Conservation (phyloP, 2,888 invertebrate species). For the Drosophila heteroneura region DNA sequence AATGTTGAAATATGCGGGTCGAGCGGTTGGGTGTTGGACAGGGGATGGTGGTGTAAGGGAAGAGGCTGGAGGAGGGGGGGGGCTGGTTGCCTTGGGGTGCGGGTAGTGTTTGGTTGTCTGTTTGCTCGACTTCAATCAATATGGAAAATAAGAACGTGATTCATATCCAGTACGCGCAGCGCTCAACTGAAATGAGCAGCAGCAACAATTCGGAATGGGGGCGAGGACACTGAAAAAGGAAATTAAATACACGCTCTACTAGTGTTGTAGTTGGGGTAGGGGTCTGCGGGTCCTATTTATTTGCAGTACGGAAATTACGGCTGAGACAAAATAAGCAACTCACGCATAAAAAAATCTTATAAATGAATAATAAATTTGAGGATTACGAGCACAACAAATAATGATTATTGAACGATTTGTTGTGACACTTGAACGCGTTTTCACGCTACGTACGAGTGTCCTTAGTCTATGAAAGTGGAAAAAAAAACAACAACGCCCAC, state of each 20-base stretch:
- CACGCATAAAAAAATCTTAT: constrained; percentile 22
- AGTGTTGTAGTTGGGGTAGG: background rate
- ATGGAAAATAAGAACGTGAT: constrained; percentile 69
- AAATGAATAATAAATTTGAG: constrained; percentile 41
- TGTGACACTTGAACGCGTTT: background rate
- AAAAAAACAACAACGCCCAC: background rate
- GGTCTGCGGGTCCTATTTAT: constrained; percentile 10
- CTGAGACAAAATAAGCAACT: constrained; percentile 29
- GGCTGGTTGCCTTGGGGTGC: background rate
- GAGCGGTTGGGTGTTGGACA: constrained; percentile 4
- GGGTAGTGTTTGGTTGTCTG: background rate
- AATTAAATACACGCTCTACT: constrained; percentile 68
- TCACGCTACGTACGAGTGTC: too few relatives aligned
- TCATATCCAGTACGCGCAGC: constrained; percentile 73
- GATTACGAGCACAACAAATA: constrained; percentile 17
- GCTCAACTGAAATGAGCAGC: constrained; percentile 58
- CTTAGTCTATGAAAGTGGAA: background rate
- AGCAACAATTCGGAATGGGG: constrained; percentile 11
- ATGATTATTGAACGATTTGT: constrained; percentile 17
- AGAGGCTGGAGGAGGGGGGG: background rate
- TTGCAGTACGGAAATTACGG: constrained; percentile 67
- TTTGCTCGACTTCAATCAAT: constrained; percentile 62
- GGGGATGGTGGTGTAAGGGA: background rate
- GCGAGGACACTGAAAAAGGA: constrained; percentile 44
- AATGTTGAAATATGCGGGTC: constrained; percentile 50